Conservation (phyloP, 2,888 invertebrate genomes). For the Hemistola chrysoprasaria region DNA sequence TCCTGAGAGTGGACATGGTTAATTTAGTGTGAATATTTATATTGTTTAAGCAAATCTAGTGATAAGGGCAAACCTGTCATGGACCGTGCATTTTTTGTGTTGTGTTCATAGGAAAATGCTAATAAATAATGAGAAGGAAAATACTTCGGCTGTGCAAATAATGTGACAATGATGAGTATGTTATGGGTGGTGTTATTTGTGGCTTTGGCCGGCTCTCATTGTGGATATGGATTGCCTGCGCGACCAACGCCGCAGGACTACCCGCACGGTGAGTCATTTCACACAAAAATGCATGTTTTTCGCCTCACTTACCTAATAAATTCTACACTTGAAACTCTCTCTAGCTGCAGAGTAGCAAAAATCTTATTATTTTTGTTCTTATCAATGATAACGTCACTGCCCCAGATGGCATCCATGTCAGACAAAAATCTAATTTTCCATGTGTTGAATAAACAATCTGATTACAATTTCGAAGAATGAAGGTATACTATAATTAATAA, state of each 20-base stretch:
- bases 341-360: not conserved
- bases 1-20: constrained; percentile 52
- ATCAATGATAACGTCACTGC: constrained; percentile 2
- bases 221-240: constrained; percentile 69
- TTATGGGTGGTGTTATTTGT: constrained; percentile 76
- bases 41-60: constrained; percentile 46
- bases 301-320: constrained; percentile 2
- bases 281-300: constrained; percentile 47
- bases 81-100: constrained; percentile 79
- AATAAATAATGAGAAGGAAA: constrained; percentile 79
- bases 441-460: not conserved
- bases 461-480: too few species aligned
- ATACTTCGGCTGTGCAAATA: constrained; percentile 73
- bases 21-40: constrained; percentile 47
- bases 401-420: constrained; percentile 1
- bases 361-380: not conserved
- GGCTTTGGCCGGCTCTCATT: constrained; percentile 69
- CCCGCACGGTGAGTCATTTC: constrained; percentile 74
- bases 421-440: constrained; percentile 2
- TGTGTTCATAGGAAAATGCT: constrained; percentile 73
- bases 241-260: constrained; percentile 72
- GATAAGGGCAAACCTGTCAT: constrained; percentile 66
- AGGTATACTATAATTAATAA: too few species aligned
- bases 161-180: constrained; percentile 74
- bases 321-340: not conserved